Evolutionary conservation across 2,113 vertebrate species (phyloP), one percentile per base, ranked within the genome.

Genomic region (Austrofundulus limnaeus): DNA sequence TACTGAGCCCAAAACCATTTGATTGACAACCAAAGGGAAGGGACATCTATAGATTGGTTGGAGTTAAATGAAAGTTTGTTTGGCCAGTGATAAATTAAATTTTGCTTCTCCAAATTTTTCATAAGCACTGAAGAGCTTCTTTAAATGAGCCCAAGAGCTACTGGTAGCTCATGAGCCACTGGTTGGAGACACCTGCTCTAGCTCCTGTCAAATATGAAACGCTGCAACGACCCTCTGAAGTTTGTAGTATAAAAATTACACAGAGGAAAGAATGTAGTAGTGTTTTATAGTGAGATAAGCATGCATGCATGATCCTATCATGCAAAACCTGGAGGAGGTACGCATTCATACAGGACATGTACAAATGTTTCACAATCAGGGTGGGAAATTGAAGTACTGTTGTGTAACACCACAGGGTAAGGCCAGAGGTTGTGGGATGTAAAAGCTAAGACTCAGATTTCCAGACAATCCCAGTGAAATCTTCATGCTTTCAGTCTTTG

Each of bases 261-360:
- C 21, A 56, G 52, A 41, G 24, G 45, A 23, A 45, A 19, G 11
- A 45, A 51, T 61, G 19, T 5, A 38, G 74, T 16, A 2, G 50
- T 60, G 21, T 53, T 52, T 54, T 47, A 45, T 38, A 55, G 47
- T 60, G 19, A 65, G 60, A 68, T 24, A 13, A 76, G 57, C 77
- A 84, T 83, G 75, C 72, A 46, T 48, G 21, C 59, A 31, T 61
- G 83, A 68, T 38, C 81, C 64, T 57, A 50, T 83, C 82, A 81
- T 87, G 82, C 86, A 85, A 82, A 84, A 67, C 68, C 23, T 39
- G 53, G 0, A 56, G 23, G 47, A 38, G 65, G 53, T 39, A 23
- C 78, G 79, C 77, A 86, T 11, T 86, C 66, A 87, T 50, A 52
- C 76, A 82, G 78, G 66, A 66, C 74, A 61, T 15, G 12, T 53